phyloP scores from a whole-genome alignment of 2,888 invertebrate genomes.

The Chrysotoxum bicinctum region DNA sequence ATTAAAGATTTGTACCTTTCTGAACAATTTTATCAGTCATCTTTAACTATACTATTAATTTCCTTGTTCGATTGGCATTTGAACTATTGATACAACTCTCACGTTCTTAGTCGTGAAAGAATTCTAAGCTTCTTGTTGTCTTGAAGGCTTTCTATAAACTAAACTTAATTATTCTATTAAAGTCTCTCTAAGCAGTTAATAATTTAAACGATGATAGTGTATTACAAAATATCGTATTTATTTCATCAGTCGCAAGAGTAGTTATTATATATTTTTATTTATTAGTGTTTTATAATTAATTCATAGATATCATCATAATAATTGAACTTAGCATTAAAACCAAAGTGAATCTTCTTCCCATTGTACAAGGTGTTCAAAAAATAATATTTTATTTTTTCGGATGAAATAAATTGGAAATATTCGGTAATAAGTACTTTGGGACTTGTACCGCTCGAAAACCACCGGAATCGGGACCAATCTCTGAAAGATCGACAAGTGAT shows the following conservation, averaged over 20 bases:
- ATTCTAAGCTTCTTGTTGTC: constrained; percentile 1
- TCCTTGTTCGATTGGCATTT: neutral
- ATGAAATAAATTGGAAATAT: no score
- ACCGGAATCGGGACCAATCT: no score
- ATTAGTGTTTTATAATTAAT: neutral
- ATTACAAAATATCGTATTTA: neutral
- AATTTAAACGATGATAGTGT: neutral
- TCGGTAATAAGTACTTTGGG: no score
- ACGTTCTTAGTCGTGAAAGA: neutral
- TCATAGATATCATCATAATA: neutral
- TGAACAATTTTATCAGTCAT: neutral
- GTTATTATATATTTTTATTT: neutral
- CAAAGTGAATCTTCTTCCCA: neutral
- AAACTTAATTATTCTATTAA: neutral
- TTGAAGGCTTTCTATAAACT: neutral
- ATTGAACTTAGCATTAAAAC: neutral
- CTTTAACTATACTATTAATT: no score
- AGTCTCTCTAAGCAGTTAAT: constrained; percentile 4
- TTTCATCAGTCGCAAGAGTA: neutral
- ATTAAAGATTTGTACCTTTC: neutral
- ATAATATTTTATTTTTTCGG: no score
- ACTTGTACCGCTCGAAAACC: no score
- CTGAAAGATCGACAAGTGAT: no score
- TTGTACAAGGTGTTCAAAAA: neutral
- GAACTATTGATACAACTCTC: neutral